Conservation (phyloP, 2,888 invertebrate species). For the Horisme vitalbata region DNA sequence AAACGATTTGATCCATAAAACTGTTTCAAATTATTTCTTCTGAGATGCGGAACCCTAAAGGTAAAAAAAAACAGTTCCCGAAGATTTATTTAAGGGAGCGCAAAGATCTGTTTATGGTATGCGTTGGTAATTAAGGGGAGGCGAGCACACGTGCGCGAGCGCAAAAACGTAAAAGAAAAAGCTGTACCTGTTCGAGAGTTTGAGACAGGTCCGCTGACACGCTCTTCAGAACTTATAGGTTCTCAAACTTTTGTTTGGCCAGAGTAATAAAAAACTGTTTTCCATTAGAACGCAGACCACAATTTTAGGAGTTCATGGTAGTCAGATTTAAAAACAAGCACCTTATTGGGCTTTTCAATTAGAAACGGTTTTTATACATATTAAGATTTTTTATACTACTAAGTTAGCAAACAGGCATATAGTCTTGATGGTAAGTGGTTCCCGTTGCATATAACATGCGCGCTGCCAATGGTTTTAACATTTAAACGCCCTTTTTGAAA, state of each 20-base stretch:
- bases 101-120: slow-evolving; percentile 84
- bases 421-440: too few species aligned
- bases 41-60: slow-evolving; percentile 54
- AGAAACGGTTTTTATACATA: too few species aligned
- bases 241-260: slow-evolving; percentile 56
- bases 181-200: slow-evolving; percentile 72
- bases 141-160: slow-evolving; percentile 76
- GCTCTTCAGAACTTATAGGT: slow-evolving; percentile 51
- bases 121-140: slow-evolving; percentile 82
- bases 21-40: not conserved
- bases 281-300: too few species aligned
- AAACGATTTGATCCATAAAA: too few species aligned
- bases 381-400: too few species aligned
- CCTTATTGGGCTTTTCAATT: too few species aligned
- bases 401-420: too few species aligned
- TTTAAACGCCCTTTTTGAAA: too few species aligned
- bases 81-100: slow-evolving; percentile 83
- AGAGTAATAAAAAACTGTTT: not conserved
- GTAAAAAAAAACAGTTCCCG: slow-evolving; percentile 45
- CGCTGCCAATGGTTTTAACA: too few species aligned
- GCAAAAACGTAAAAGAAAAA: slow-evolving; percentile 78
- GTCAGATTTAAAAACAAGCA: too few species aligned
- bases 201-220: slow-evolving; percentile 80
- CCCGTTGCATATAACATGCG: too few species aligned
- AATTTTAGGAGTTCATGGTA: too few species aligned